Conservation (phyloP, 2,888 invertebrate species). For the Deilephila porcellus region DNA sequence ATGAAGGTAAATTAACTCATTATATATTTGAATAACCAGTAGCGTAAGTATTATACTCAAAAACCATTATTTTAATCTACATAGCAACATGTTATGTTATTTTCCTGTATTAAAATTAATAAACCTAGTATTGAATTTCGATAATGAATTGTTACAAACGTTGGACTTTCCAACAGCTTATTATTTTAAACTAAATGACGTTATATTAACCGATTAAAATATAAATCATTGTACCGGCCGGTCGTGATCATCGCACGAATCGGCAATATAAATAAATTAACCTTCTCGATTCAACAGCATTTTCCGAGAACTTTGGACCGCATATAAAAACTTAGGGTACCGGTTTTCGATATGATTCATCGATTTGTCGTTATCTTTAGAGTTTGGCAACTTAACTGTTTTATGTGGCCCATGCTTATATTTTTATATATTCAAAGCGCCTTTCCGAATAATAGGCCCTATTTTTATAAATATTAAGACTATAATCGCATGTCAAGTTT, state of each 20-base stretch:
- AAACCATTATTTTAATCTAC: neutral
- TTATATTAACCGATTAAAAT: neutral
- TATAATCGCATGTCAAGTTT: constrained; percentile 4
- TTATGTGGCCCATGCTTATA: constrained; percentile 36
- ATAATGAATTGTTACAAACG: neutral
- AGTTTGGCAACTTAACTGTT: constrained; percentile 46
- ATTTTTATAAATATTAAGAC: neutral
- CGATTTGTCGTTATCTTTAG: constrained; percentile 37
- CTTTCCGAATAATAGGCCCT: neutral
- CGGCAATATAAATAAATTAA: constrained; percentile 31
- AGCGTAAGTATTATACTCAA: neutral
- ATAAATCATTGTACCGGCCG: neutral
- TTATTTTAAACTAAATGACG: constrained; percentile 15
- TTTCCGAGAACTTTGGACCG: constrained; percentile 38
- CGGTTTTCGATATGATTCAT: constrained; percentile 48
- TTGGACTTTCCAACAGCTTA: neutral
- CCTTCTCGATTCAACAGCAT: constrained; percentile 38
- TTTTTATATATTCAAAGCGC: constrained; percentile 22
- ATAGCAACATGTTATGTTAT: neutral
- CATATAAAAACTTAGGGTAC: constrained; percentile 36
- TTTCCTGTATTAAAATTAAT: neutral
- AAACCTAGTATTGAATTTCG: neutral
- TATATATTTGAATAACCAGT: neutral
- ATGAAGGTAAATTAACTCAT: constrained; percentile 7
- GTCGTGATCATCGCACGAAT: neutral